Percentiles rank a stretch among this genome's conserved stretches.
phyloP scores from a whole-genome alignment of 2,888 invertebrate genomes.

The Listrodromus nycthemerus region DNA sequence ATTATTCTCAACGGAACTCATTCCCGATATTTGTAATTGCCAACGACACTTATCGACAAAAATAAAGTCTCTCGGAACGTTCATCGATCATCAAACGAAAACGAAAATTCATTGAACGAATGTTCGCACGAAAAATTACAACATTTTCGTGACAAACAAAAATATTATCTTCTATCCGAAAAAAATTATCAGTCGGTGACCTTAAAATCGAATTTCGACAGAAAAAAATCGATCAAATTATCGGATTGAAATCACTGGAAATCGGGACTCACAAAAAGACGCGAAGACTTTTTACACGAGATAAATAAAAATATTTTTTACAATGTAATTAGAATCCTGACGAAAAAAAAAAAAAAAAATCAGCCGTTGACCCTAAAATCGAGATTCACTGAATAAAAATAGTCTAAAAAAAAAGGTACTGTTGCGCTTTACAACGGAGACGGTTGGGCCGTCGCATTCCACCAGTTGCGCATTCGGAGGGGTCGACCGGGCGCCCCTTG shows the following conservation, averaged over 20 bases:
- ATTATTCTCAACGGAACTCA: slow-evolving; percentile 57
- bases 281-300: not conserved
- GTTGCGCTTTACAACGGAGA: slow-evolving; percentile 36
- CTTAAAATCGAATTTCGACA: not conserved
- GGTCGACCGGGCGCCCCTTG: slow-evolving; percentile 45
- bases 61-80: not conserved
- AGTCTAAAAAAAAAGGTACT: not conserved
- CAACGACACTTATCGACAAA: not conserved
- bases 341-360: not conserved
- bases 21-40: slow-evolving; percentile 42
- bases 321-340: no score
- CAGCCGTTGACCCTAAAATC: no score
- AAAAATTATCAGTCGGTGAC: not conserved
- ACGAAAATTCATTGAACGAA: not conserved
- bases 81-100: not conserved
- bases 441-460: slow-evolving; percentile 73
- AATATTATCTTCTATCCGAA: not conserved
- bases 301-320: not conserved
- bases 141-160: not conserved
- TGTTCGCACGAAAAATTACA: no score
- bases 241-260: no score
- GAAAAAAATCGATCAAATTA: not conserved
- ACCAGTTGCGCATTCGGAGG: slow-evolving; percentile 78
- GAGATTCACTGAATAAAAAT: no score
- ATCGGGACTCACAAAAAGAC: not conserved